These are phyloP conservation scores for Leiothrix lutea DNA, from an alignment of 2,113 vertebrate genomes.

Conservation along the genomic window DNA sequence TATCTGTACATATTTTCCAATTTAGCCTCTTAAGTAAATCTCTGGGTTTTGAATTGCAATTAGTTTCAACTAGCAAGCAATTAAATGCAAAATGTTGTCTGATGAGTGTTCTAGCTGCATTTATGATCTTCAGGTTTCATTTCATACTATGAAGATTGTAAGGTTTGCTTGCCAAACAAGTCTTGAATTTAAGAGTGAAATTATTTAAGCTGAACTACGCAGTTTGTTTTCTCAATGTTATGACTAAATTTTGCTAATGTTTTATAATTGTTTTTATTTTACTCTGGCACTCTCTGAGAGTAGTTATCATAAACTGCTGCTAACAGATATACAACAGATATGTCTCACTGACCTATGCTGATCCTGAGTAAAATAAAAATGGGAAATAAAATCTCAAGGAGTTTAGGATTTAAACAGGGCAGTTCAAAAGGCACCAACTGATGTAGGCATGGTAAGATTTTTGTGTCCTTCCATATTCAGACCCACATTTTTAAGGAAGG, in stretches of 20 bases:
- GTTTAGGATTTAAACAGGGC: neutral
- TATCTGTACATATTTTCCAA: neutral
- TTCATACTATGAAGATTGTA: neutral
- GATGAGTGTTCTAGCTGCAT: neutral
- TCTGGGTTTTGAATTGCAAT: neutral
- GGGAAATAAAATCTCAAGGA: neutral
- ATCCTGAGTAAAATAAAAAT: neutral
- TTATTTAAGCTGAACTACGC: neutral
- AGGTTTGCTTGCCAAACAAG: neutral
- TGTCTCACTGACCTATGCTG: neutral
- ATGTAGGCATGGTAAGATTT: neutral
- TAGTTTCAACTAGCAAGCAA: neutral
- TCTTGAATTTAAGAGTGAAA: neutral
- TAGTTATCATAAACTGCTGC: neutral
- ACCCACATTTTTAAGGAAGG: neutral
- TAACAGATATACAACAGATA: neutral
- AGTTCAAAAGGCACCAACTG: neutral
- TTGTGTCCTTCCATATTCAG: neutral
- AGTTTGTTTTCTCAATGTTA: neutral
- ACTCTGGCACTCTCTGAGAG: neutral
- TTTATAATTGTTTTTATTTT: neutral
- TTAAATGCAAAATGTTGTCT: constrained; percentile 7
- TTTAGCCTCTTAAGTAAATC: neutral
- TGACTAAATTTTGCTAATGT: neutral
- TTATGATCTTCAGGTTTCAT: constrained; percentile 2